phyloP scores from a whole-genome alignment of 2,888 invertebrate species.

The Drosophila dives region DNA sequence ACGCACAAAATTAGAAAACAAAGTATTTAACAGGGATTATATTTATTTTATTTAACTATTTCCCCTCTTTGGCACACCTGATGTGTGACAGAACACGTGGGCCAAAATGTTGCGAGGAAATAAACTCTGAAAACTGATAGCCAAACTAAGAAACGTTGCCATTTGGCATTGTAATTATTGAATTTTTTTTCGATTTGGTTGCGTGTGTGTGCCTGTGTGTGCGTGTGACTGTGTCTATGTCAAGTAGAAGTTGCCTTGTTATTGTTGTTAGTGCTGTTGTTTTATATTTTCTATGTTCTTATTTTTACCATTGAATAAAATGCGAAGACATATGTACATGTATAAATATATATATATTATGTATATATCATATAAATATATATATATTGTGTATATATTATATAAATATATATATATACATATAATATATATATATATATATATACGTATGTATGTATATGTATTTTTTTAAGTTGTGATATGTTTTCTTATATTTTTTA shows the following conservation, averaged over 20 bases:
- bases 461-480: background rate
- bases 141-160: constrained; percentile 8
- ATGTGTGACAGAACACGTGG: constrained; percentile 3
- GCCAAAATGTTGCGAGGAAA: constrained; percentile 1
- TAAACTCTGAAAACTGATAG: background rate
- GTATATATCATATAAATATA: too few relatives aligned
- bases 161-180: constrained; percentile 68
- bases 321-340: background rate
- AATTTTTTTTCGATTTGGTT: constrained; percentile 51
- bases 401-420: too few relatives aligned
- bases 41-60: background rate
- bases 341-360: background rate
- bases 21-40: constrained; percentile 9
- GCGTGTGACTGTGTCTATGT: background rate
- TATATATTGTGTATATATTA: too few relatives aligned
- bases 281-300: constrained; percentile 7
- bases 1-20: constrained; percentile 24
- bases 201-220: too few relatives aligned
- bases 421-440: too few relatives aligned
- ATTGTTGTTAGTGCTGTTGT: constrained; percentile 3
- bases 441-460: too few relatives aligned
- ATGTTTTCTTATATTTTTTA: constrained; percentile 5
- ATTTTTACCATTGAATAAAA: constrained; percentile 16
- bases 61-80: background rate
- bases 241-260: constrained; percentile 18